Conservation (phyloP, 2,888 invertebrate genomes). For the Oasisia sp. region DNA sequence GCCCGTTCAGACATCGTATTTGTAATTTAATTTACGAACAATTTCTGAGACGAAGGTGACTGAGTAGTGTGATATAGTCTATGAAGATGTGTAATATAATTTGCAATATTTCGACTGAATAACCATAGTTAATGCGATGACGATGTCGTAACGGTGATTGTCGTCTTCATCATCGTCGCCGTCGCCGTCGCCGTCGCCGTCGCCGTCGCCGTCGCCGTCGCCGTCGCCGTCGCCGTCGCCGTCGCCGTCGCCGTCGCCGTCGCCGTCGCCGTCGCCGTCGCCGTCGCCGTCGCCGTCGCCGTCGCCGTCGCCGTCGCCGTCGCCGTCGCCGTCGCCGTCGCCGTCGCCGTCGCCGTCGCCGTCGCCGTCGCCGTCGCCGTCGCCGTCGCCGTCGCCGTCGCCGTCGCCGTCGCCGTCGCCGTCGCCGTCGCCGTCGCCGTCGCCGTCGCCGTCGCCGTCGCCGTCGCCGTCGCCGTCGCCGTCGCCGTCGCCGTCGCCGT, state of each 20-base stretch:
- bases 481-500: constrained; percentile 17
- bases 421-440: constrained; percentile 17
- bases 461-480: constrained; percentile 17
- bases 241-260: constrained; percentile 17
- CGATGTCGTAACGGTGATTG: too few species aligned
- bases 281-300: constrained; percentile 17
- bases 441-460: constrained; percentile 12
- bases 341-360: not conserved
- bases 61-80: not conserved
- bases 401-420: constrained; percentile 17
- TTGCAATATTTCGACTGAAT: not conserved
- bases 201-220: constrained; percentile 12
- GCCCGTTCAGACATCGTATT: not conserved
- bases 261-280: constrained; percentile 12
- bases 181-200: not conserved
- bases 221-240: constrained; percentile 17
- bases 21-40: not conserved
- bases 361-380: not conserved
- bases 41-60: not conserved
- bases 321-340: constrained; percentile 12
- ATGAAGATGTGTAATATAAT: not conserved
- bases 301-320: constrained; percentile 17
- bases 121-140: too few species aligned
- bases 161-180: too few species aligned
- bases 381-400: constrained; percentile 12